phyloP scores from a whole-genome alignment of 2,797 vertebrate species.

The Silurus aristotelis region DNA sequence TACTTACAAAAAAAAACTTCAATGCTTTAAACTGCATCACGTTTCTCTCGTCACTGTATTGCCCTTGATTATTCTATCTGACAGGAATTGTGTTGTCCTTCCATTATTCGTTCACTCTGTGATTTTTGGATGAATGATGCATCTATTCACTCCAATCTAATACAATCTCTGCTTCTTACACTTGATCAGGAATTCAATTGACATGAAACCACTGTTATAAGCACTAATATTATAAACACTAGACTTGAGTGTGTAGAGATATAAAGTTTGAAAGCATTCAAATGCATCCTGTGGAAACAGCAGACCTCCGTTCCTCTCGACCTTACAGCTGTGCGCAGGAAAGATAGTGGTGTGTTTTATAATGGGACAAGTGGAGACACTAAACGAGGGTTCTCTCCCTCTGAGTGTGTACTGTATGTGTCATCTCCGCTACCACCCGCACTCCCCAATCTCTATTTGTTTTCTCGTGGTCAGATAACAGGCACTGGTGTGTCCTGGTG shows the following conservation, averaged over 20 bases:
- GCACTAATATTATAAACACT: not conserved
- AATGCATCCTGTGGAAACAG: constrained; percentile 27
- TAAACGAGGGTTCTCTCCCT: not conserved
- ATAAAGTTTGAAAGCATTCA: not conserved
- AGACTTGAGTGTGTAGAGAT: not conserved
- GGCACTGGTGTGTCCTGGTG: constrained; percentile 12
- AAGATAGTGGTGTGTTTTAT: not conserved
- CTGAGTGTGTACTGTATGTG: not conserved
- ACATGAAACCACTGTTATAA: not conserved
- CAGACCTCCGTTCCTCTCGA: constrained; percentile 1
- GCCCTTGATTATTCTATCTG: not conserved
- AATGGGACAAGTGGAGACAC: not conserved
- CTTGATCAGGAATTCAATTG: not conserved
- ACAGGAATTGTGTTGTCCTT: not conserved
- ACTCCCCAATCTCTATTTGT: not conserved
- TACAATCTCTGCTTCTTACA: too few relatives aligned
- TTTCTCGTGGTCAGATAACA: not conserved
- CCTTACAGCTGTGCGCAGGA: not conserved
- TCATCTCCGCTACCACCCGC: not conserved
- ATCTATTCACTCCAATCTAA: not conserved
- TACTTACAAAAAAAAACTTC: too few relatives aligned
- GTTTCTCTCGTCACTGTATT: not conserved
- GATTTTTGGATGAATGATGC: not conserved
- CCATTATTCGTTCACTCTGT: not conserved
- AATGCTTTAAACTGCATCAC: too few relatives aligned